Base-by-base conservation (phyloP, 2,888 invertebrate species). In the Hypercompe scribonia region DNA sequence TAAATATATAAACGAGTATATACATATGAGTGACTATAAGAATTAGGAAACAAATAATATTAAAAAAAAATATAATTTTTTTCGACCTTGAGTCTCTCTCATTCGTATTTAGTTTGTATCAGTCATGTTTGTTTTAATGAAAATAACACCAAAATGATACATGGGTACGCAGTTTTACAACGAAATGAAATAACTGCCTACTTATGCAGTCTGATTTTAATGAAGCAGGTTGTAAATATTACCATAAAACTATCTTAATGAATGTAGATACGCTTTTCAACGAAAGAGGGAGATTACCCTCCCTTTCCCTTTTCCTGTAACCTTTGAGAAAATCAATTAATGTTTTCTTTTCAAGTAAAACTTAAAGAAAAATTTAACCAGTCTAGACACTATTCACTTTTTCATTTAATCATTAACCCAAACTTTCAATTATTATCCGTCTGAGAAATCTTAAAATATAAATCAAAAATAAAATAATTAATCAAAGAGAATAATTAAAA, bases 401-500 rank as follows among this genome's bases (percentile, higher is more conserved):
- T 54, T n/a, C 11, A 28, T 54, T 54, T 13, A 28, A 28, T 1
- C 13, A n/a, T 13, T n/a, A 28, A 28, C 58, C 5, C 4, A 13
- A 28, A 58, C 28, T 58, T 58, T 58, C 15, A 28, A 28, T 13
- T 58, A 28, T 58, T 58, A 28, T 15, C 4, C 13, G 28, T 13
- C 4, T 31, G 7, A 46, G 42, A n/a, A 13, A 50, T 34, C 24
- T 58, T 28, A 36, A 68, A 2, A 1, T 34, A 34, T n/a, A 50
- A 15, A 36, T 24, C 36, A 34, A 65, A 36, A 75, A 74, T 73
- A 76, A 77, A 70, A 24, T 68, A 78, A 50, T 50, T 50, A 50
- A 24, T 50, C 50, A 50, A n/a, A 54, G 50, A n/a, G 50, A 61
- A 76, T 79, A 74, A 82, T 80, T 78, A 78, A 79, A 81, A 83